phyloP scores from a whole-genome alignment of 2,113 vertebrate species.

The Pangasianodon gigas region DNA sequence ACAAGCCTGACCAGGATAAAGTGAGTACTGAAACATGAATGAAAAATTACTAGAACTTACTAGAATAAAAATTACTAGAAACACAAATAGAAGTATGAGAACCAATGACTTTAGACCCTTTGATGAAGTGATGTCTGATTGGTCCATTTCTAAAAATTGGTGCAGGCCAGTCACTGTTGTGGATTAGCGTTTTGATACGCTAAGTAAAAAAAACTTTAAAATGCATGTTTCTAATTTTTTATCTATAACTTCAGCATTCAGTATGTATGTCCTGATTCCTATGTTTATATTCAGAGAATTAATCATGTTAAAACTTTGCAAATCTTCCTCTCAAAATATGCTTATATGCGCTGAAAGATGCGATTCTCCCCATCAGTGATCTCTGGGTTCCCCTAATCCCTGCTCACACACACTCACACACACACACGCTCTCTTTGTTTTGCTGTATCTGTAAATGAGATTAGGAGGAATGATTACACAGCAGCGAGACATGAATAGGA shows the following conservation, averaged over 20 bases:
- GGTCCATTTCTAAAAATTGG: too few species aligned
- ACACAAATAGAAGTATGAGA: too few species aligned
- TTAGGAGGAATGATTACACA: slow-evolving; percentile 53
- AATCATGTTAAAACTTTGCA: neutral
- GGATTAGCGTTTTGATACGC: neutral
- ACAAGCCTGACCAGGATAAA: neutral
- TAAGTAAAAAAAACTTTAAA: neutral
- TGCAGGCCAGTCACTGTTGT: neutral
- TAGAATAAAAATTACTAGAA: neutral
- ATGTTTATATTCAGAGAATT: neutral
- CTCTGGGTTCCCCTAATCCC: slow-evolving; percentile 29
- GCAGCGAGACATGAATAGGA: slow-evolving; percentile 38
- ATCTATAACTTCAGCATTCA: neutral
- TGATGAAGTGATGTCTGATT: neutral
- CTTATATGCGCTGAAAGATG: neutral
- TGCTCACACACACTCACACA: neutral
- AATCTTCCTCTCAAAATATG: neutral
- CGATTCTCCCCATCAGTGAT: slow-evolving; percentile 13
- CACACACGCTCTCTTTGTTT: slow-evolving; percentile 20
- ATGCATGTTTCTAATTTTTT: neutral
- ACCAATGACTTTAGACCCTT: neutral
- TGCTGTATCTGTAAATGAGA: slow-evolving; percentile 45
- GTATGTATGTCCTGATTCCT: neutral
- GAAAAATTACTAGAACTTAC: neutral
- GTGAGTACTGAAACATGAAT: neutral